Evolutionary conservation across 2,888 invertebrate species (phyloP).

Genomic region (Drosophila niveifrons): DNA sequence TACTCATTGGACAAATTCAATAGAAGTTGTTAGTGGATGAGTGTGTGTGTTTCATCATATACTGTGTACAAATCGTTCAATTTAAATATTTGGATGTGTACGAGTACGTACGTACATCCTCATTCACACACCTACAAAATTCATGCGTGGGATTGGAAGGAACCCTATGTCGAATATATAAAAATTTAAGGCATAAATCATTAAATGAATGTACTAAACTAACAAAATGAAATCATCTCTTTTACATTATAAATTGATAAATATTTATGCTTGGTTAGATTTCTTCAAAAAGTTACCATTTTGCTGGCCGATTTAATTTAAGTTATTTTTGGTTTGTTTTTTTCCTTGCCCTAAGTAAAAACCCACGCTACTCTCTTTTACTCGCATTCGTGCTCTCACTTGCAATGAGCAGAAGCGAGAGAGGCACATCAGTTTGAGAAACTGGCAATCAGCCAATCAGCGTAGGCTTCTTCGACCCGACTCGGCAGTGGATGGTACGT

Average conservation of each 20-base stretch:
- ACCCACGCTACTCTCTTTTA: constrained; percentile 5
- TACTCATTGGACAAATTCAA: constrained; percentile 47
- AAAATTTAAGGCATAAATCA: background rate
- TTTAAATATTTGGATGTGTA: background rate
- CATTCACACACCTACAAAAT: background rate
- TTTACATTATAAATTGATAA: constrained; percentile 3
- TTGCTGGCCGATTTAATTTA: constrained; percentile 1
- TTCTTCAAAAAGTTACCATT: background rate
- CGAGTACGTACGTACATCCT: background rate
- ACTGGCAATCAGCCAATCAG: constrained; percentile 35
- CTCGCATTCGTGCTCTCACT: background rate
- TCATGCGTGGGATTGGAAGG: too few species aligned
- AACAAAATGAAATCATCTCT: background rate
- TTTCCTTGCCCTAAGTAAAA: background rate
- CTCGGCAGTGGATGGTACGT: constrained; percentile 41
- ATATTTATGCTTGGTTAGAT: background rate
- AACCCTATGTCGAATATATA: background rate
- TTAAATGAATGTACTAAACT: background rate
- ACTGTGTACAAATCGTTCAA: too few species aligned
- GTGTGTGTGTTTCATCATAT: constrained; percentile 21
- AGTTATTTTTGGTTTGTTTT: constrained; percentile 8
- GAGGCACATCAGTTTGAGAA: background rate
- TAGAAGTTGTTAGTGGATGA: constrained; percentile 33
- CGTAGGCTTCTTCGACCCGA: background rate
- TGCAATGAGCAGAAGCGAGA: background rate